A percentile compares a stretch with the other conserved stretches of the same genome.
Evolutionary conservation across 2,113 vertebrate genomes (phyloP).

Genomic region (Colaptes auratus): DNA sequence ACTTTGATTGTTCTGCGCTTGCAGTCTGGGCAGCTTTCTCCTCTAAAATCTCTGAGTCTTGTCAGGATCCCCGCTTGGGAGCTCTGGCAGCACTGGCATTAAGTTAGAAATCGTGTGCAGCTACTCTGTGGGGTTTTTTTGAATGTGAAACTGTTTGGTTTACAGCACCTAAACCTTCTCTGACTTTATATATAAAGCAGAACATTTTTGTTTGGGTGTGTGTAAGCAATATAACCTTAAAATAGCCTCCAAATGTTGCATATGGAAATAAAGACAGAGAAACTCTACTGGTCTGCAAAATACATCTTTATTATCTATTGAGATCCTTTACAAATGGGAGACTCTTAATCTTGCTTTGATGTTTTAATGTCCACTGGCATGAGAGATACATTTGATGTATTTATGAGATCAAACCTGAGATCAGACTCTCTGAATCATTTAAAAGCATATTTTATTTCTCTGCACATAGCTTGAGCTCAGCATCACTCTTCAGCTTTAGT

Average conservation of each 20-base stretch:
- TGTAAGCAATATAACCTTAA: neutral
- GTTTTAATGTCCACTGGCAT: neutral
- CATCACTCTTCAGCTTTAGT: neutral
- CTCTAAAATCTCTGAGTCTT: neutral
- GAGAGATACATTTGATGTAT: neutral
- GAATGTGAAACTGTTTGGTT: neutral
- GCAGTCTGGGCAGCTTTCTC: constrained; percentile 3
- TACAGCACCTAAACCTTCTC: neutral
- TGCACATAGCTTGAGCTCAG: neutral
- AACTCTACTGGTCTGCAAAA: neutral
- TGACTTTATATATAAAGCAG: neutral
- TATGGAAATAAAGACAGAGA: neutral
- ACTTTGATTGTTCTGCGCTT: constrained; percentile 24
- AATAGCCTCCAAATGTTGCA: neutral
- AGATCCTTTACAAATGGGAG: neutral
- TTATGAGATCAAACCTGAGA: neutral
- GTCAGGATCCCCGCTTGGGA: neutral
- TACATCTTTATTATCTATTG: neutral
- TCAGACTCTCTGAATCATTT: neutral
- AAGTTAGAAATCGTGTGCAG: neutral
- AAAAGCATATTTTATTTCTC: neutral
- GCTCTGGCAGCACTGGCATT: neutral
- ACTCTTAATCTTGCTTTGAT: neutral
- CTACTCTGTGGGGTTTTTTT: neutral
- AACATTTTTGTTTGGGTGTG: neutral